Percentiles rank a stretch among this genome's conserved stretches.
Evolutionary conservation across 1,140 invertebrate species (phyloP).

Genomic region (Phenacoccus solenopsis): DNA sequence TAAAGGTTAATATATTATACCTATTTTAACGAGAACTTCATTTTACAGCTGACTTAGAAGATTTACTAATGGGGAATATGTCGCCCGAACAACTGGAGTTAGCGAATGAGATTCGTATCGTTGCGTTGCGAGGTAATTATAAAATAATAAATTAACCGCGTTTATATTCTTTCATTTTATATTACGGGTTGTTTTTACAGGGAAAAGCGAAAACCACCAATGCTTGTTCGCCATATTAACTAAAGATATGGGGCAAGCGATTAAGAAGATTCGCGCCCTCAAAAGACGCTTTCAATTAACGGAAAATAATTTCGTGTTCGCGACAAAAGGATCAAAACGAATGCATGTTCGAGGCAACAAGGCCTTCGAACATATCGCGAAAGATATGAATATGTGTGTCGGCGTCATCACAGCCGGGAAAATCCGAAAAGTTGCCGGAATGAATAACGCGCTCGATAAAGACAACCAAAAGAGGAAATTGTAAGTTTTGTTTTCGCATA

Average conservation of each 20-base stretch:
- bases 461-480: neutral
- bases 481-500: neutral
- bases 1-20: neutral
- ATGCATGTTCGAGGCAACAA: neutral
- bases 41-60: neutral
- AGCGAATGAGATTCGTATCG: neutral
- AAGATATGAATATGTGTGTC: neutral
- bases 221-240: neutral
- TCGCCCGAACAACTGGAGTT: neutral
- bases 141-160: neutral
- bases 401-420: neutral
- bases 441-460: neutral
- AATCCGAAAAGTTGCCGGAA: neutral
- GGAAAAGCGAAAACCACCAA: neutral
- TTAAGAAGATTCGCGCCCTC: neutral
- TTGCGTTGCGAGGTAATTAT: neutral
- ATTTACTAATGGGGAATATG: neutral
- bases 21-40: neutral
- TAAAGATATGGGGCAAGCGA: too few relatives aligned
- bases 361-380: neutral
- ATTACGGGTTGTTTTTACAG: neutral
- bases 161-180: too few relatives aligned
- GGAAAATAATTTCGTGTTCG: neutral
- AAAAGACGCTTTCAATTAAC: neutral
- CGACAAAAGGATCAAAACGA: neutral